Evolutionary conservation across 1,140 invertebrate species (phyloP).

Genomic region (Babylonia areolata): DNA sequence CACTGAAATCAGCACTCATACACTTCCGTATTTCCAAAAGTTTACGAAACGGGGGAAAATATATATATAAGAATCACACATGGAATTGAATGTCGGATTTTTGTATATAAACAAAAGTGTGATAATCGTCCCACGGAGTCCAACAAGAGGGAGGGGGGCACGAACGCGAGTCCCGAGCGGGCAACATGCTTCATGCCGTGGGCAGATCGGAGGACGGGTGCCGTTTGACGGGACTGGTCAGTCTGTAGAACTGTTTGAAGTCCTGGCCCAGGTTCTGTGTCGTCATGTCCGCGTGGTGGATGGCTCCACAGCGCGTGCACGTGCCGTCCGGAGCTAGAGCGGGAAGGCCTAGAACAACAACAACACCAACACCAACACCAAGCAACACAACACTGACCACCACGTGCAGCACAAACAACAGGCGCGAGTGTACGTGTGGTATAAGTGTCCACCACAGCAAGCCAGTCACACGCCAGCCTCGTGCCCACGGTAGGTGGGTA

Average conservation of each 20-base stretch:
- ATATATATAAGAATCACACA: not conserved
- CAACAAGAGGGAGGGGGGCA: not conserved
- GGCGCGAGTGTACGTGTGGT: too few species aligned
- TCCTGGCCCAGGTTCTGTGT: conserved; percentile 56
- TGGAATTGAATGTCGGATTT: not conserved
- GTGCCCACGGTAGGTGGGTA: too few species aligned
- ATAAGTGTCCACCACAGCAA: not conserved
- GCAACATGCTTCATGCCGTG: not conserved
- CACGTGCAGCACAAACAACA: too few species aligned
- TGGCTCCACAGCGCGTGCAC: conserved; percentile 25
- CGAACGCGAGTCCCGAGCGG: not conserved
- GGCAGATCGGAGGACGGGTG: not conserved
- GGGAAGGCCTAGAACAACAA: conserved; percentile 32
- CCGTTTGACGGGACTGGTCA: conserved; percentile 59
- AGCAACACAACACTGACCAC: not conserved
- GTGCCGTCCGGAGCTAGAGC: not conserved
- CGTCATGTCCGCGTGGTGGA: not conserved
- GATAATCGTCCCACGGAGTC: too few species aligned
- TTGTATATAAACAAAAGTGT: not conserved
- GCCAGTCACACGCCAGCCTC: not conserved
- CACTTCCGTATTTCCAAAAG: not conserved
- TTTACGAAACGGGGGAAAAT: not conserved
- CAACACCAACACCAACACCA: not conserved
- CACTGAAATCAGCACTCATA: not conserved
- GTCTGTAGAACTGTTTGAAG: conserved; percentile 69